Base-by-base conservation (phyloP, 2,888 invertebrate genomes). In the Onchidella celtica region DNA sequence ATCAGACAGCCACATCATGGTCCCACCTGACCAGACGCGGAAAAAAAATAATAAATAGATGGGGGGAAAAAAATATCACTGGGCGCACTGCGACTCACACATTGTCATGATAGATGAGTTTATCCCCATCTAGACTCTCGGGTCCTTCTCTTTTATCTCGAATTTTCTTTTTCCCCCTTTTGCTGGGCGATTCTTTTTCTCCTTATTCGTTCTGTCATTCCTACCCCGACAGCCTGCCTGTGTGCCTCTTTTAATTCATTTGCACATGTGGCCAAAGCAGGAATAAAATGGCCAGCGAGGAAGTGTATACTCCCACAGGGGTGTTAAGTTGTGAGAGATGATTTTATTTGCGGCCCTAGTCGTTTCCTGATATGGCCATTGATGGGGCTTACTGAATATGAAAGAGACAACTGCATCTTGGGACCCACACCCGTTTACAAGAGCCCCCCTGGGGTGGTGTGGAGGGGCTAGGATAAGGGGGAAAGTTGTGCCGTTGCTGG, bases 351-450 rank as follows among this genome's bases (percentile, higher is more conserved):
- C 81, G 36, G 66, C 74, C 66, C 79, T 72, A 59, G 59, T n/a
- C 65, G 27, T 65, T 72, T 77, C 78, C 76, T 79, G 76, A 65
- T 61, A 65, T 38, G 70, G 29, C 79, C 82, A 80, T 80, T 84
- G 84, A 77, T 78, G 80, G 79, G 68, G 69, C 76, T 77, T 77
- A 80, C 77, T 78, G 82, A 82, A 80, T 84, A 81, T 77, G 84
- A 84, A 79, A 36, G 34, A 81, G 72, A 55, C 61, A 24, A 61
- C 47, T 70, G 47, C 47, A 14, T 17, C 61, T 38, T 59, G 72
- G 38, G 38, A 38, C 17, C 36, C n/a, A 11, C 32, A 38, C 40
- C 38, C 36, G 21, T 57, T 73, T 73, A 57, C 63, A 73, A 59
- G 17, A 34, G 9, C 55, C 47, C 2, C 14, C 3, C n/a, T 9